Conservation (phyloP, 2,797 vertebrate species). For the Neostethus bicornis region DNA sequence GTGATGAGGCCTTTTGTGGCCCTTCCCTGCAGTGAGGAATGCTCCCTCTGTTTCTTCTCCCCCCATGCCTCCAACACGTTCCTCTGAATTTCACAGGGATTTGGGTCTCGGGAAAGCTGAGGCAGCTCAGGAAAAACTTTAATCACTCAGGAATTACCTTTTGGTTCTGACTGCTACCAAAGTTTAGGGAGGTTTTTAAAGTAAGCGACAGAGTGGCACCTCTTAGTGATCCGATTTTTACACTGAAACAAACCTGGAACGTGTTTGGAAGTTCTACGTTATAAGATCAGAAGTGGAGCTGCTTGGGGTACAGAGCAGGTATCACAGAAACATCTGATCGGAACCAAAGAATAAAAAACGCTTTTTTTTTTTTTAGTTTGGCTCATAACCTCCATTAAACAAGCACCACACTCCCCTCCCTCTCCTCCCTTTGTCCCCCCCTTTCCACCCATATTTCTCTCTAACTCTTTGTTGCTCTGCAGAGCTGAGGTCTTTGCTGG, state of each 20-base stretch:
- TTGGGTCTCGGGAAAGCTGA: slow-evolving; percentile 78
- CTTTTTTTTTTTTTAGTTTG: slow-evolving; percentile 15
- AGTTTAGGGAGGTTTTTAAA: slow-evolving; percentile 51
- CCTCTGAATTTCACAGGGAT: slow-evolving; percentile 80
- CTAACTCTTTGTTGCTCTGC: slow-evolving; percentile 90
- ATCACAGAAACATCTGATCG: slow-evolving; percentile 8
- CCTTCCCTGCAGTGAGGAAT: slow-evolving; percentile 66
- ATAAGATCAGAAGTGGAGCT: slow-evolving; percentile 16
- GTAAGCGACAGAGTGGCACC: slow-evolving; percentile 69
- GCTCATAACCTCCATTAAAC: slow-evolving; percentile 53
- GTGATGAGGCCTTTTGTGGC: slow-evolving; percentile 64
- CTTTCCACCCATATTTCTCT: slow-evolving; percentile 73
- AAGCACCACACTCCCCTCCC: slow-evolving; percentile 62
- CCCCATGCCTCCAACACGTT: slow-evolving; percentile 60
- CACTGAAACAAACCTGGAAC: slow-evolving; percentile 12
- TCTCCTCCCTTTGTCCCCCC: slow-evolving; percentile 44
- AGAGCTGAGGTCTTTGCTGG: slow-evolving; percentile 92
- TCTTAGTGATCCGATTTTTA: slow-evolving; percentile 34
- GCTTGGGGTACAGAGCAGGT: no score
- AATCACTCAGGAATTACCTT: slow-evolving; percentile 78
- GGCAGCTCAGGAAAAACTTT: slow-evolving; percentile 72
- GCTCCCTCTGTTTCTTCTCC: slow-evolving; percentile 12
- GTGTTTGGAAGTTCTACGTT: slow-evolving; percentile 33
- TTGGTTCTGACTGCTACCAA: slow-evolving; percentile 67
- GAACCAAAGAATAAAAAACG: slow-evolving; percentile 17